Evolutionary conservation across 2,797 vertebrate species (phyloP), one percentile per base, ranked within the genome.

Genomic region (Meda fulgida): DNA sequence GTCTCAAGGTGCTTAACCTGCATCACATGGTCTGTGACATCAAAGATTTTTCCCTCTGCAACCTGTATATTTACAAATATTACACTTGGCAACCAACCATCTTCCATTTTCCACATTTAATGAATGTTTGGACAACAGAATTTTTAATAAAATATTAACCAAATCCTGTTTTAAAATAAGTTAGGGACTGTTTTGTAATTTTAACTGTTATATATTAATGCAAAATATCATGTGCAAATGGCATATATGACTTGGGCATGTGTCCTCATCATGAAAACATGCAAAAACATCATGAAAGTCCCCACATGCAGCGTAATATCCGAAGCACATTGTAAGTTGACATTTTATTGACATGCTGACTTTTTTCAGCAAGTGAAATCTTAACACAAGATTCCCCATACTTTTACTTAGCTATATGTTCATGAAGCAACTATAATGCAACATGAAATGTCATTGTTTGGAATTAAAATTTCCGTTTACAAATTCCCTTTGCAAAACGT

Each of bases 301-400:
- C 83, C 83, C 38, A 79, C 29, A 60, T 60, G 36, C 21, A 6
- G 36, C 34, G 34, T 84, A 31, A 70, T 31, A 43, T 84, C 36
- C 48, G 18, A 55, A 58, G 2, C 51, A 78, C 14, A 84, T 78
- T 75, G 83, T 84, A 75, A 84, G 83, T 78, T 78, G 65, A 70
- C 75, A 78, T 84, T 78, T 66, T 34, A 43, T 31, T 13, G 2
- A 18, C 18, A 29, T 26, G 23, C 3, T 46, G 51, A 60, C 36
- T 63, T 43, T 83, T 31, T 34, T 63, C 14, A 16, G 14, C 40
- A 34, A 7, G 34, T 55, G 8, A 34, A 34, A 31, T 43, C 34
- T 46, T 34, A 46, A 18, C 26, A 4, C 19, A 81, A 34, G 58
- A 66, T 76, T 51, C 58, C 71, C 71, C 43, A 16, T 13, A 65